Percentiles rank a stretch among this genome's conserved stretches.
Conservation (phyloP, 2,113 vertebrate genomes). For the Octodon degus region DNA sequence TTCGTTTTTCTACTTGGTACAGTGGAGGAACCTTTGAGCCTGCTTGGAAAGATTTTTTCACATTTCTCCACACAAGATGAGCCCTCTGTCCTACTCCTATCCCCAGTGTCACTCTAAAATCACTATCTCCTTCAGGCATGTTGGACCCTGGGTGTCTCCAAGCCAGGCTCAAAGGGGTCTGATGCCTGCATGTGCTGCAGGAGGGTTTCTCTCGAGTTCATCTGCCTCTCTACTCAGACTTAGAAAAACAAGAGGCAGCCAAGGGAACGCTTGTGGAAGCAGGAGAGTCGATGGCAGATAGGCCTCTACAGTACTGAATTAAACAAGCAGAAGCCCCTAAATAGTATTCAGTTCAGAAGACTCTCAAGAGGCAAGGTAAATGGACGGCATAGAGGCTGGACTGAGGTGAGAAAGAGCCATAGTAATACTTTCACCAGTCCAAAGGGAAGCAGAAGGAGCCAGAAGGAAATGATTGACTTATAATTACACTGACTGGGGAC, state of each 20-base stretch:
- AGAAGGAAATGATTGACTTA: conserved; percentile 59
- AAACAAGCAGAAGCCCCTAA: background rate
- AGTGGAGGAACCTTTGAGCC: background rate
- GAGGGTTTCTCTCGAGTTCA: background rate
- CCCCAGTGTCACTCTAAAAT: background rate
- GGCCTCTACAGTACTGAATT: conserved; percentile 23
- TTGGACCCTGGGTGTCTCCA: background rate
- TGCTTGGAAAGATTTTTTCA: background rate
- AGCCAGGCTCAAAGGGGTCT: background rate
- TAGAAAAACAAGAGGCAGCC: background rate
- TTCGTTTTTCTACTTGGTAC: background rate
- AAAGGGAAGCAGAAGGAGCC: conserved; percentile 57
- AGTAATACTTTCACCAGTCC: conserved; percentile 61
- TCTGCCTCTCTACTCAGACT: background rate
- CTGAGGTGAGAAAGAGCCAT: conserved; percentile 22
- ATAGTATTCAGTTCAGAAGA: conserved; percentile 36
- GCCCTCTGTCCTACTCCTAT: background rate
- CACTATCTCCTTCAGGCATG: background rate
- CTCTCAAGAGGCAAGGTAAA: conserved; percentile 35
- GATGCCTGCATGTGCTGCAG: background rate
- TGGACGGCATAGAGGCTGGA: background rate
- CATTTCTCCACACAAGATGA: background rate
- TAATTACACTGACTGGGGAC: conserved; percentile 56
- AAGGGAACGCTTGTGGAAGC: background rate
- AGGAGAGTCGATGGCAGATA: background rate